Conservation (phyloP, 1,140 invertebrate species). For the Spodoptera frugiperda region DNA sequence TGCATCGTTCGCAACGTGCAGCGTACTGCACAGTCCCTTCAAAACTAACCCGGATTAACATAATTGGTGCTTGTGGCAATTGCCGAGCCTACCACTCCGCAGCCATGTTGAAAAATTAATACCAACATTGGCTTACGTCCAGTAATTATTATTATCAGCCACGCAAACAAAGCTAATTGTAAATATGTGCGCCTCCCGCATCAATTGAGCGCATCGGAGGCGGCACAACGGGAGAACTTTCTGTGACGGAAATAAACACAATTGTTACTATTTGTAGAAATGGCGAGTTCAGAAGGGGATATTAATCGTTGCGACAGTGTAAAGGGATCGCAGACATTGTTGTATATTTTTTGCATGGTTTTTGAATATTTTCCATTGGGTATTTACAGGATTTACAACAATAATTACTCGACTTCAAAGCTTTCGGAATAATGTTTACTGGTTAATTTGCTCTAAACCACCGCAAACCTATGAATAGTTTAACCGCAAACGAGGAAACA, state of each 20-base stretch:
- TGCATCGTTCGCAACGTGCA: conserved; percentile 77
- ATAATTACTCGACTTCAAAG: no score
- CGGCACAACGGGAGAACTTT: conserved; percentile 78
- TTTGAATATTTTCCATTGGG: conserved; percentile 10
- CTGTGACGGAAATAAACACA: conserved; percentile 79
- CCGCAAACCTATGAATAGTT: conserved; percentile 14
- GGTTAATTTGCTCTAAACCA: neutral
- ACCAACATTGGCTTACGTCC: conserved; percentile 67
- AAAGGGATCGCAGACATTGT: conserved; percentile 21
- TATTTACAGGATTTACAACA: neutral
- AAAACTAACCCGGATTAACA: conserved; percentile 81
- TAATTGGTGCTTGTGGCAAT: conserved; percentile 76
- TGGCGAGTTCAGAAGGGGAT: conserved; percentile 56
- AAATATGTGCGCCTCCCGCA: conserved; percentile 78
- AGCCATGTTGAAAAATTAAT: conserved; percentile 66
- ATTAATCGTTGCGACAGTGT: conserved; percentile 9
- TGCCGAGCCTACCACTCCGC: conserved; percentile 65
- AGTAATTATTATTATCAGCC: conserved; percentile 73
- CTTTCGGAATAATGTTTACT: no score
- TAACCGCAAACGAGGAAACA: conserved; percentile 25
- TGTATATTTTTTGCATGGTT: conserved; percentile 3
- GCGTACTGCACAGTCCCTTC: conserved; percentile 66
- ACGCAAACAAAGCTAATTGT: conserved; percentile 79
- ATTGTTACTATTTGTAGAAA: conserved; percentile 77
- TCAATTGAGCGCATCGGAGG: conserved; percentile 73